Conservation (phyloP, 2,113 vertebrate species). For the Cyphomyrus plagiostoma region DNA sequence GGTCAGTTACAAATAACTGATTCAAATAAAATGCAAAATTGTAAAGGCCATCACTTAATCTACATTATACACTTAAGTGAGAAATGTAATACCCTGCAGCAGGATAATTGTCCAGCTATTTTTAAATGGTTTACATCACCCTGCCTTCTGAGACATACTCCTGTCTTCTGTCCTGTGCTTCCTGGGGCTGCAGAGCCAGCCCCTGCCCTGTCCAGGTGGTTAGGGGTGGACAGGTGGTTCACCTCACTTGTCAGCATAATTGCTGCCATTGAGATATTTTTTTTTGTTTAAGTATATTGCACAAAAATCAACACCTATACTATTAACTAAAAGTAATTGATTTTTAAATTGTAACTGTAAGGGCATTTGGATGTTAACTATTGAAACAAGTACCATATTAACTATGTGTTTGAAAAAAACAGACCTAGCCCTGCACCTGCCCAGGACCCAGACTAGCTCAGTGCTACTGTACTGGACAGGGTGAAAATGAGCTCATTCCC, state of each 20-base stretch:
- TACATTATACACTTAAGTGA: background rate
- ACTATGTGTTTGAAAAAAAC: background rate
- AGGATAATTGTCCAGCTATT: background rate
- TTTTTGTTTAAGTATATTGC: background rate
- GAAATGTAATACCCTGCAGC: background rate
- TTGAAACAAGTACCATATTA: background rate
- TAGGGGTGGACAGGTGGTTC: background rate
- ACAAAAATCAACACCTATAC: background rate
- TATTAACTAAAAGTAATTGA: background rate
- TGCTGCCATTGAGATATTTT: background rate
- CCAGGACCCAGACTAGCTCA: background rate
- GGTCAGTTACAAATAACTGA: background rate
- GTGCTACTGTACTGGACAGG: background rate
- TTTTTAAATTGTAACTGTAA: background rate
- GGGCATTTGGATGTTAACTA: background rate
- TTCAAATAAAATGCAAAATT: background rate
- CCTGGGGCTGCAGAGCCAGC: background rate
- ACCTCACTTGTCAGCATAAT: background rate
- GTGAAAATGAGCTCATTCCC: background rate
- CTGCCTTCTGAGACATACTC: background rate
- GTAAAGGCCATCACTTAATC: background rate
- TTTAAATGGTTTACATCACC: no score
- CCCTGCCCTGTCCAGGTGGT: background rate
- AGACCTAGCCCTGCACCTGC: background rate
- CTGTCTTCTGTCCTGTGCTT: background rate